Evolutionary conservation across 2,113 vertebrate species (phyloP).

Genomic region (Psittacula cyanocephala): DNA sequence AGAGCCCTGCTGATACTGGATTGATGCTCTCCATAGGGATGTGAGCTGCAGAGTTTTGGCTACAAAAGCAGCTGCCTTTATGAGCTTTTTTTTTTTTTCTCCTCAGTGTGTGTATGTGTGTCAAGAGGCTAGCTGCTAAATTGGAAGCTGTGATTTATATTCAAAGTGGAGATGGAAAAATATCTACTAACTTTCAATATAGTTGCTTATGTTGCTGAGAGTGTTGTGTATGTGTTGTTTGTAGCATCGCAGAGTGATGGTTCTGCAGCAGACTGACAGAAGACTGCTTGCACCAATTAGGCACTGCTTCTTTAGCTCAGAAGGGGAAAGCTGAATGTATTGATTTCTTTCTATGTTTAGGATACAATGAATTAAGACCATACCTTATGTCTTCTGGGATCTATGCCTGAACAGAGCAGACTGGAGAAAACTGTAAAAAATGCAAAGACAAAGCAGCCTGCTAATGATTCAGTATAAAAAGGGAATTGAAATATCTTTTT

Average conservation of each 20-base stretch:
- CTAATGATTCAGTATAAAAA: neutral
- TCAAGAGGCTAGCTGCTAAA: neutral
- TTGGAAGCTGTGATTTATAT: conserved; percentile 14
- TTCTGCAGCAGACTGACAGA: neutral
- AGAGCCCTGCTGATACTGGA: conserved; percentile 17
- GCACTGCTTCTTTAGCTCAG: neutral
- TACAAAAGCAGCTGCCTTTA: neutral
- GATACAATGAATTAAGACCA: neutral
- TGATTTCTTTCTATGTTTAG: neutral
- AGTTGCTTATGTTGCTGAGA: conserved; percentile 3
- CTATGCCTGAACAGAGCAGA: neutral
- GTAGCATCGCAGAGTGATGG: neutral
- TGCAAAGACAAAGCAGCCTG: neutral
- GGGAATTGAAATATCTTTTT: neutral
- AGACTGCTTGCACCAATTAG: neutral
- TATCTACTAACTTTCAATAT: neutral
- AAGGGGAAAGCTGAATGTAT: neutral
- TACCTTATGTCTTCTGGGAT: neutral
- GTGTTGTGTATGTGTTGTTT: neutral
- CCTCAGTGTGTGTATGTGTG: neutral
- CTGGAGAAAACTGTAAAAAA: neutral
- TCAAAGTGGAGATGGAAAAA: neutral
- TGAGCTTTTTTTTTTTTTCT: neutral
- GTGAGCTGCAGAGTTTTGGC: neutral
- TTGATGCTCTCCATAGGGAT: conserved; percentile 15